These are phyloP conservation scores for Drosophila biarmipes DNA, from an alignment of 1,140 invertebrate species.

Conservation along the genomic window DNA sequence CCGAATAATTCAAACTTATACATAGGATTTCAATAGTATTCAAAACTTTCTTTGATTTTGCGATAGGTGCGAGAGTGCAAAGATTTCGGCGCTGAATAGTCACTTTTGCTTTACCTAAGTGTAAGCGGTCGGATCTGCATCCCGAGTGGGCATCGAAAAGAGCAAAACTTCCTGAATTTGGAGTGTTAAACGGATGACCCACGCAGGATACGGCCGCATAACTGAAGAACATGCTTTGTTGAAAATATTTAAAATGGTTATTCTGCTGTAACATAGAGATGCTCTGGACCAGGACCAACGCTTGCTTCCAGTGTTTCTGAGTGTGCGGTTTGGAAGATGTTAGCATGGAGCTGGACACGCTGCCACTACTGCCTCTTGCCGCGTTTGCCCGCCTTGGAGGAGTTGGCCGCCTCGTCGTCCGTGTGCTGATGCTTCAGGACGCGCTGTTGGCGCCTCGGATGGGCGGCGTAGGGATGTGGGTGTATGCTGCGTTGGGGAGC, in stretches of 20 bases:
- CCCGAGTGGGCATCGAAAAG: conserved; percentile 3
- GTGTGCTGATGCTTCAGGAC: conserved; percentile 57
- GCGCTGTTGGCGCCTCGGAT: conserved; percentile 59
- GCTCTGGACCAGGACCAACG: conserved; percentile 20
- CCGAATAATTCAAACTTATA: conserved; percentile 23
- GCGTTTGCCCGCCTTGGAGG: conserved; percentile 50
- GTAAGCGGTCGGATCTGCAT: not conserved
- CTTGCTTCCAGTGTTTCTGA: conserved; percentile 20
- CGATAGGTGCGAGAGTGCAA: conserved; percentile 6
- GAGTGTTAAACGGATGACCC: not conserved
- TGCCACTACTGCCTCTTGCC: conserved; percentile 46
- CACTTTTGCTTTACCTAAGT: not conserved
- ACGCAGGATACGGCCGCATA: not conserved
- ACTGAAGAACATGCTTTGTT: not conserved
- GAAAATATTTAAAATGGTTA: not conserved
- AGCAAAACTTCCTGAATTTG: not conserved
- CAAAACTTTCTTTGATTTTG: conserved; percentile 26
- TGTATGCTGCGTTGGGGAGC: conserved; percentile 50
- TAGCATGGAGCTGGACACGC: conserved; percentile 7
- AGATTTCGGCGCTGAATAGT: conserved; percentile 34
- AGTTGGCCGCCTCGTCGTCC: conserved; percentile 21
- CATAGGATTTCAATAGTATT: conserved; percentile 15
- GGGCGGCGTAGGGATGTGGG: conserved; percentile 68
- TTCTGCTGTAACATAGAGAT: conserved; percentile 6
- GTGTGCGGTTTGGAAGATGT: conserved; percentile 15